Conservation (phyloP, 1,140 invertebrate genomes). For the Drosophila biarmipes region DNA sequence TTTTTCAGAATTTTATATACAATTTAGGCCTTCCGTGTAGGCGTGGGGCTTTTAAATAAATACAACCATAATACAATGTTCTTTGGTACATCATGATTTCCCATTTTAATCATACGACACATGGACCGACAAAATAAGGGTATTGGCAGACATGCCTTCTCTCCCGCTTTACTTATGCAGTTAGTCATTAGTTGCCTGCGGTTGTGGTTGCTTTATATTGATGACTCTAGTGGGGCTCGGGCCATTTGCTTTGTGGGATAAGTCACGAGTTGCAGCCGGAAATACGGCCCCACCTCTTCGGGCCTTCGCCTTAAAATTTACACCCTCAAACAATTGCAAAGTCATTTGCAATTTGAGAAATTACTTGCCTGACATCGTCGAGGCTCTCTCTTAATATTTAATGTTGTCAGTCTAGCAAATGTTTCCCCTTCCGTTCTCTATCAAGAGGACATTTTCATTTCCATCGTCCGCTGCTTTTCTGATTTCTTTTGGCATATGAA, state of each 20-base stretch:
- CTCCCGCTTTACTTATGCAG: constrained; percentile 23
- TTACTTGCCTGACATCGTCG: constrained; percentile 12
- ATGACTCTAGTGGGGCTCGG: constrained; percentile 27
- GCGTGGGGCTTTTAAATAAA: too few relatives aligned
- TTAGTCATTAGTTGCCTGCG: constrained; percentile 44
- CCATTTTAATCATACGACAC: too few relatives aligned
- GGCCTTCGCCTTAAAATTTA: background rate
- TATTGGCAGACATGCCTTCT: background rate
- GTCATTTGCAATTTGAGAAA: constrained; percentile 41
- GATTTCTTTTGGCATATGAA: constrained; percentile 3
- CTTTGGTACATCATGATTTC: too few relatives aligned
- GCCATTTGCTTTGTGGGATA: constrained; percentile 27
- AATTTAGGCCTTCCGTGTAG: too few relatives aligned
- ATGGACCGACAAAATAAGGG: background rate
- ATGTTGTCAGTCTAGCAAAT: constrained; percentile 3
- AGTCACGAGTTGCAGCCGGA: constrained; percentile 14
- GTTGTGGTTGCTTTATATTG: constrained; percentile 41
- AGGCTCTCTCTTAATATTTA: constrained; percentile 26
- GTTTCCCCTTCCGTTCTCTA: background rate
- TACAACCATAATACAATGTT: too few relatives aligned
- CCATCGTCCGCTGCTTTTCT: background rate
- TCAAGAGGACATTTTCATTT: constrained; percentile 1
- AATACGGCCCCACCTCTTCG: background rate
- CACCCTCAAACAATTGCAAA: constrained; percentile 6
- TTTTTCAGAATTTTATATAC: too few relatives aligned